Evolutionary conservation across 1,140 invertebrate species (phyloP).

Genomic region (Venustaconcha ellipsiformis): DNA sequence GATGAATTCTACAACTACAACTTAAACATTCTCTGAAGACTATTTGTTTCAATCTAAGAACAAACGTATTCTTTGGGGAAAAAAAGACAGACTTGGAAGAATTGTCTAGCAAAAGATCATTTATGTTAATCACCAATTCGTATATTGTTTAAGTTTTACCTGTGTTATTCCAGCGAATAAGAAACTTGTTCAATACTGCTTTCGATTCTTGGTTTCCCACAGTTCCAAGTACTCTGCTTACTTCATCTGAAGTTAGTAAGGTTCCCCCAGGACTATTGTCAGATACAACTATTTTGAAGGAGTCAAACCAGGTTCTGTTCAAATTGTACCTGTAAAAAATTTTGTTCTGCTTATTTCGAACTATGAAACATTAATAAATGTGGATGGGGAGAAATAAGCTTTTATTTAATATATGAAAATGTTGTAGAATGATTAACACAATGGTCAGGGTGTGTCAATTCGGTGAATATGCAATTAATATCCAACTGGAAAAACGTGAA

Average conservation of each 20-base stretch:
- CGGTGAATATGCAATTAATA: too few species aligned
- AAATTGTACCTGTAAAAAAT: slow-evolving; percentile 4
- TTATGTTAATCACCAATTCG: too few species aligned
- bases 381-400: neutral
- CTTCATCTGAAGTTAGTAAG: slow-evolving; percentile 4
- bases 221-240: neutral
- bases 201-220: slow-evolving; percentile 4
- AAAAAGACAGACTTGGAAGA: too few species aligned
- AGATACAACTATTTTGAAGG: slow-evolving; percentile 11
- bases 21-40: too few species aligned
- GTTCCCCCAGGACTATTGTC: slow-evolving; percentile 12
- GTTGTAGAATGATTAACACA: too few species aligned
- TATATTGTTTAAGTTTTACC: neutral
- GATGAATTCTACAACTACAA: too few species aligned
- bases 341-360: neutral
- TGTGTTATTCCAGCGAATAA: slow-evolving; percentile 18
- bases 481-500: too few species aligned
- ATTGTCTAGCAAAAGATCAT: too few species aligned
- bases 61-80: too few species aligned
- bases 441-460: too few species aligned
- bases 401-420: neutral
- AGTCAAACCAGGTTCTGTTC: slow-evolving; percentile 5
- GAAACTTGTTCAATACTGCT: slow-evolving; percentile 4
- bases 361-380: neutral
- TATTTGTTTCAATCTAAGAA: too few species aligned